Conservation (phyloP, 1,140 invertebrate genomes). For the Tetragonula clypearis region DNA sequence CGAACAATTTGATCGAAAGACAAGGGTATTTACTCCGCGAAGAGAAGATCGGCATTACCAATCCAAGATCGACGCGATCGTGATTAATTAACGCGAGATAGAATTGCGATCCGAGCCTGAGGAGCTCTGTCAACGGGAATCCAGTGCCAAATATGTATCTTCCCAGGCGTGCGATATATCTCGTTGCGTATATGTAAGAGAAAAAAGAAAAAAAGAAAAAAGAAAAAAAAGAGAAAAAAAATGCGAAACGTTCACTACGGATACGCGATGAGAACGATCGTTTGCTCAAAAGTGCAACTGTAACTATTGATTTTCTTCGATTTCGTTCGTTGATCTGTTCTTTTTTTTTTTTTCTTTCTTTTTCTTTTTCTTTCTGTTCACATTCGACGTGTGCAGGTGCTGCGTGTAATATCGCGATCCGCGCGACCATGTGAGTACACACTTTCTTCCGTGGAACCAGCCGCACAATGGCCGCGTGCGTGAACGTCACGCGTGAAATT, state of each 20-base stretch:
- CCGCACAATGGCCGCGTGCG: neutral
- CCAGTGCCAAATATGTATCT: constrained; percentile 70
- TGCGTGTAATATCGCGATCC: constrained; percentile 15
- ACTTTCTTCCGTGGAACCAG: neutral
- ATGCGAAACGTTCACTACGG: constrained; percentile 49
- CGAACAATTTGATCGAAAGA: neutral
- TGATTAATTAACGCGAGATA: constrained; percentile 1
- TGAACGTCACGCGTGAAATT: constrained; percentile 42
- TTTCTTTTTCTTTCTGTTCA: neutral
- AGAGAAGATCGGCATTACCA: neutral
- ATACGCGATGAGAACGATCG: constrained; percentile 60
- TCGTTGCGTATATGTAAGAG: constrained; percentile 23
- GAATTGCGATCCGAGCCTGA: constrained; percentile 37
- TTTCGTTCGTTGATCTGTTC: constrained; percentile 15
- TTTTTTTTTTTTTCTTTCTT: neutral
- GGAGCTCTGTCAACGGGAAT: constrained; percentile 47
- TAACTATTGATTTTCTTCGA: constrained; percentile 50
- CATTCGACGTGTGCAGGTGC: constrained; percentile 42
- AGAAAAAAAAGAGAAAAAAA: constrained; percentile 5
- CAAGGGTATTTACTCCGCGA: neutral
- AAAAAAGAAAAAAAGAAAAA: no score
- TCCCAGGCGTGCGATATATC: constrained; percentile 59
- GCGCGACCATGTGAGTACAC: neutral
- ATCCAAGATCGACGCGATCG: neutral
- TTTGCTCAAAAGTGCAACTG: constrained; percentile 73